These are phyloP conservation scores for Yponomeuta plumbellus DNA, from an alignment of 2,888 invertebrate species.

Conservation along the genomic window DNA sequence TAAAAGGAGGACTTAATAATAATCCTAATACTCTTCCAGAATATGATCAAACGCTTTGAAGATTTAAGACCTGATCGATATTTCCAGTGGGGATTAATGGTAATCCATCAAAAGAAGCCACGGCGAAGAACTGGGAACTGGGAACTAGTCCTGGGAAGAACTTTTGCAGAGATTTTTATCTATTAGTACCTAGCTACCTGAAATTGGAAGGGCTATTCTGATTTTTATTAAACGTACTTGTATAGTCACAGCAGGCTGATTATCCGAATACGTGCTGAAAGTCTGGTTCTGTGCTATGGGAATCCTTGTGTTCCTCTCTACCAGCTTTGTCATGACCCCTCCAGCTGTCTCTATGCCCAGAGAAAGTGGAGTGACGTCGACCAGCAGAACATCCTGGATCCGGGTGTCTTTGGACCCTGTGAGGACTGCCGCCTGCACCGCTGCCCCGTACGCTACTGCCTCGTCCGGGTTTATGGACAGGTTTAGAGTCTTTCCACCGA, in stretches of 20 bases:
- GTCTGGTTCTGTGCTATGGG: slow-evolving; percentile 87
- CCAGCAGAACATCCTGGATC: slow-evolving; percentile 88
- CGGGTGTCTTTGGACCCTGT: slow-evolving; percentile 80
- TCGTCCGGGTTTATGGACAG: slow-evolving; percentile 95
- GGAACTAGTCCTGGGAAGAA: no score
- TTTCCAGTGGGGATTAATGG: no score
- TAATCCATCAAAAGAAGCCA: no score
- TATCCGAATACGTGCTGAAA: slow-evolving; percentile 95
- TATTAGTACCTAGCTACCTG: no score
- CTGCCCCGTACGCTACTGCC: slow-evolving; percentile 95
- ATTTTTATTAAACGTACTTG: slow-evolving; percentile 59
- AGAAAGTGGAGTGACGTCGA: slow-evolving; percentile 87
- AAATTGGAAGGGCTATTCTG: no score
- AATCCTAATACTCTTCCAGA: no score
- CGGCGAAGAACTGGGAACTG: no score
- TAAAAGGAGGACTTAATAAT: no score
- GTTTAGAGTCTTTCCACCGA: slow-evolving; percentile 89
- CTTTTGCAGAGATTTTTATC: no score
- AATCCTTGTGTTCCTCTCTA: slow-evolving; percentile 88
- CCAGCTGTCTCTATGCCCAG: slow-evolving; percentile 90
- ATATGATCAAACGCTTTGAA: no score
- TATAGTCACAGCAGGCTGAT: slow-evolving; percentile 92
- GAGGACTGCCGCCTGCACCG: slow-evolving; percentile 95
- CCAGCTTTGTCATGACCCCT: slow-evolving; percentile 90
- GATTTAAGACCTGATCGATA: no score